Percentiles rank a stretch among this genome's conserved stretches.
phyloP scores from a whole-genome alignment of 2,888 invertebrate genomes.

The Matsumyia berberina region DNA sequence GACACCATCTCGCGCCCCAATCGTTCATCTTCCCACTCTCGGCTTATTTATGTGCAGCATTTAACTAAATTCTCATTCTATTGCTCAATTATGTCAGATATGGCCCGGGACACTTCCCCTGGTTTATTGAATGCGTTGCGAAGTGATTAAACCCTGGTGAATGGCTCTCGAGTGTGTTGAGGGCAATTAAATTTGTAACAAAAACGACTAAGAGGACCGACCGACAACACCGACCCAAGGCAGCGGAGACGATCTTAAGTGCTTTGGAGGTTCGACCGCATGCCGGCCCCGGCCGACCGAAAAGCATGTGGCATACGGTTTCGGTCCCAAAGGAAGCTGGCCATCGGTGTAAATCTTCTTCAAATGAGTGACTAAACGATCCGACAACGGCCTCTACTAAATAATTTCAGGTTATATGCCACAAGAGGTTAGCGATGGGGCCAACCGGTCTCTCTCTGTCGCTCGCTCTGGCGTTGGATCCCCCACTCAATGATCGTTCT shows the following conservation, averaged over 20 bases:
- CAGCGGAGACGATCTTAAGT: constrained; percentile 51
- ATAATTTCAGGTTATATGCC: constrained; percentile 73
- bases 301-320: constrained; percentile 63
- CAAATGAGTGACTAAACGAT: constrained; percentile 77
- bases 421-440: constrained; percentile 62
- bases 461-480: constrained; percentile 28
- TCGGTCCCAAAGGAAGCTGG: constrained; percentile 70
- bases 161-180: constrained; percentile 67
- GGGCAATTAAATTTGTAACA: constrained; percentile 76
- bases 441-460: constrained; percentile 66
- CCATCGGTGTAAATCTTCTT: constrained; percentile 75
- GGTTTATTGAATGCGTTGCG: constrained; percentile 73
- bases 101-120: constrained; percentile 70
- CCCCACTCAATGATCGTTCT: constrained; percentile 77
- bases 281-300: constrained; percentile 7
- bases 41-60: constrained; percentile 74
- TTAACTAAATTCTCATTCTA: constrained; percentile 77
- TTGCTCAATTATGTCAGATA: constrained; percentile 77
- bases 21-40: constrained; percentile 76
- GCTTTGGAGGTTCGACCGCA: constrained; percentile 45
- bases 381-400: constrained; percentile 75
- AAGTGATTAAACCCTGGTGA: constrained; percentile 73
- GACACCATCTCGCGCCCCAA: constrained; percentile 66
- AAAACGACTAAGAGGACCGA: constrained; percentile 53
- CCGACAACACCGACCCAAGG: constrained; percentile 59